phyloP scores from a whole-genome alignment of 2,888 invertebrate species.

The Drosophila acutilabella region DNA sequence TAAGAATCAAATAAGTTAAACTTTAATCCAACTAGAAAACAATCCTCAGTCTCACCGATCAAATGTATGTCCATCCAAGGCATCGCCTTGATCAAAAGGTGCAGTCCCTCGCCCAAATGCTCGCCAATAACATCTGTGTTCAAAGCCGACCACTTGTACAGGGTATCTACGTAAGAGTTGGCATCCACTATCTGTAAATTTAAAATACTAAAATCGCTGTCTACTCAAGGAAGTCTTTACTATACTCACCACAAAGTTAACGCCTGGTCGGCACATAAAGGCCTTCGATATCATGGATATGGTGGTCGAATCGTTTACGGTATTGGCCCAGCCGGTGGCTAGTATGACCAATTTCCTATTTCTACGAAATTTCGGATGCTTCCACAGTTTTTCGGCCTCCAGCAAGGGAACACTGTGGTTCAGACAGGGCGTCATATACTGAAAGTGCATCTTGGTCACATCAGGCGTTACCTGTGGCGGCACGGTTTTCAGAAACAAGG shows the following conservation, averaged over 20 bases:
- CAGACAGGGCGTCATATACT: conserved; percentile 75
- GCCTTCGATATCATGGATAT: conserved; percentile 76
- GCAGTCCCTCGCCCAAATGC: conserved; percentile 72
- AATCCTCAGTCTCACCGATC: conserved; percentile 58
- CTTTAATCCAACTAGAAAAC: neutral
- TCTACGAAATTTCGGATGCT: conserved; percentile 72
- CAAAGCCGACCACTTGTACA: conserved; percentile 83
- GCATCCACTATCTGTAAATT: conserved; percentile 76
- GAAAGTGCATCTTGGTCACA: conserved; percentile 78
- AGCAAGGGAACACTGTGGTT: conserved; percentile 79
- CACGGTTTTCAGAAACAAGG: conserved; percentile 62
- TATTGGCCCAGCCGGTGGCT: conserved; percentile 84
- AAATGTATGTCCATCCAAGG: conserved; percentile 81
- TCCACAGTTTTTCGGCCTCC: conserved; percentile 76
- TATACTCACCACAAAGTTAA: conserved; percentile 82
- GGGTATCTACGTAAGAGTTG: conserved; percentile 78
- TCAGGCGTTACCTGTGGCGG: conserved; percentile 75
- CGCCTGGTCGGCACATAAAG: conserved; percentile 79
- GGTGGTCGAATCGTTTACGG: conserved; percentile 70
- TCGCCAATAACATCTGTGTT: conserved; percentile 83
- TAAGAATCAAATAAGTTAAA: conserved; percentile 17
- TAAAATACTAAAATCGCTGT: neutral
- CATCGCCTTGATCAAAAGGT: conserved; percentile 66
- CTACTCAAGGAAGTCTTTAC: neutral
- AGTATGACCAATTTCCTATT: conserved; percentile 78